These are phyloP conservation scores for Sterna hirundo DNA, from an alignment of 2,113 vertebrate species.

Conservation along the genomic window DNA sequence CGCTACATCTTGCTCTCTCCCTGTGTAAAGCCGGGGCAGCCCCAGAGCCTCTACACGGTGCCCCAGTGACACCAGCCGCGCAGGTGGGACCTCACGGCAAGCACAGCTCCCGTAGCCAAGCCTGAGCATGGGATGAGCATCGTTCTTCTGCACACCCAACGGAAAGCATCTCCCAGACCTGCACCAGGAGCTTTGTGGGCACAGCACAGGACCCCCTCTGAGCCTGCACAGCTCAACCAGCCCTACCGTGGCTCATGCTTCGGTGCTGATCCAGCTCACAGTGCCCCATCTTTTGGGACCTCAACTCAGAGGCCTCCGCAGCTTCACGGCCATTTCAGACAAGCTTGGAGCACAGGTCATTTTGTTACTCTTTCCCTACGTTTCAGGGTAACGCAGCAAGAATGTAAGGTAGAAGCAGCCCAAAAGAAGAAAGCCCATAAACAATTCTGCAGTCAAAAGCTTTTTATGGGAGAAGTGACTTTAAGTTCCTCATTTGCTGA, in stretches of 20 bases:
- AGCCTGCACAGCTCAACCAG: not conserved
- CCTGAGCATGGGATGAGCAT: not conserved
- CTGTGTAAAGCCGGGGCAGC: not conserved
- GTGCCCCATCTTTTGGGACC: not conserved
- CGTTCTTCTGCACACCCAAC: not conserved
- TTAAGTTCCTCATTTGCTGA: constrained; percentile 17
- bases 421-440: not conserved
- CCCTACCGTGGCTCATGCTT: not conserved
- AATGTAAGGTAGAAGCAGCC: not conserved
- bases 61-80: not conserved
- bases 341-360: not conserved
- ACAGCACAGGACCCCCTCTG: not conserved
- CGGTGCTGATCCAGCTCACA: not conserved
- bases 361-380: not conserved
- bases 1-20: not conserved
- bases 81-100: not conserved
- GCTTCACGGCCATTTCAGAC: not conserved
- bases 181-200: not conserved
- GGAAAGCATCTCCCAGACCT: not conserved
- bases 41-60: not conserved
- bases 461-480: not conserved
- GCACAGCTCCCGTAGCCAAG: not conserved
- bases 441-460: not conserved
- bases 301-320: not conserved
- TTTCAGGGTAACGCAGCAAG: not conserved